Evolutionary conservation across 1,140 invertebrate species (phyloP).

Genomic region (Pantala flavescens): DNA sequence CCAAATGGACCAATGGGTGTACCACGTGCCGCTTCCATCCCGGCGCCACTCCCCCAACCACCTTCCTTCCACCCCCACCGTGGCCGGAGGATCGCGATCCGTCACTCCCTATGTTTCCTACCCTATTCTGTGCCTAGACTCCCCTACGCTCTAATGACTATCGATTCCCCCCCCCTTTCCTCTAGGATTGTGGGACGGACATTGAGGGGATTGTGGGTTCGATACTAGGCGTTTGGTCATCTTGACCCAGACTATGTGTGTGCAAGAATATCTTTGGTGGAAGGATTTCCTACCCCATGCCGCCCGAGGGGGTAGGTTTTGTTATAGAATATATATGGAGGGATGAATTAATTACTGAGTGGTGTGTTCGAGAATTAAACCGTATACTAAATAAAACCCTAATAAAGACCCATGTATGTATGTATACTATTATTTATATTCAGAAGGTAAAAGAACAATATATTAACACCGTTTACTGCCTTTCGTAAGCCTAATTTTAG

Average conservation of each 20-base stretch:
- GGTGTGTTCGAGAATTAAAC: too few relatives aligned
- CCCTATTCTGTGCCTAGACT: neutral
- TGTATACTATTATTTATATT: too few relatives aligned
- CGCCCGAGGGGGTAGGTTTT: too few relatives aligned
- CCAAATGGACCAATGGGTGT: neutral
- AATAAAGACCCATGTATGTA: too few relatives aligned
- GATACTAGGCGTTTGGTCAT: conserved; percentile 8
- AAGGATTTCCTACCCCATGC: too few relatives aligned
- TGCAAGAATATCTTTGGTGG: neutral
- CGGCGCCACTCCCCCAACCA: neutral
- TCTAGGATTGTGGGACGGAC: neutral
- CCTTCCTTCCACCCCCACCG: neutral
- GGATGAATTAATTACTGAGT: too few relatives aligned
- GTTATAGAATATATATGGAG: too few relatives aligned
- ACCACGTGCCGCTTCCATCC: conserved; percentile 1
- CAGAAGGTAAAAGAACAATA: too few relatives aligned
- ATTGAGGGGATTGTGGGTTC: neutral
- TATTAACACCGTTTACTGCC: too few relatives aligned
- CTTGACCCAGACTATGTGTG: conserved; percentile 2
- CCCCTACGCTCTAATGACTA: neutral
- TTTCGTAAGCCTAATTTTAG: too few relatives aligned
- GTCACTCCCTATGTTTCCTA: neutral
- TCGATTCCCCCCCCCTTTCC: neutral
- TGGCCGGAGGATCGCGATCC: neutral
- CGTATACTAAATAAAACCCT: too few relatives aligned